Evolutionary conservation across 1,140 invertebrate species (phyloP).

Genomic region (Mamestra configurata): DNA sequence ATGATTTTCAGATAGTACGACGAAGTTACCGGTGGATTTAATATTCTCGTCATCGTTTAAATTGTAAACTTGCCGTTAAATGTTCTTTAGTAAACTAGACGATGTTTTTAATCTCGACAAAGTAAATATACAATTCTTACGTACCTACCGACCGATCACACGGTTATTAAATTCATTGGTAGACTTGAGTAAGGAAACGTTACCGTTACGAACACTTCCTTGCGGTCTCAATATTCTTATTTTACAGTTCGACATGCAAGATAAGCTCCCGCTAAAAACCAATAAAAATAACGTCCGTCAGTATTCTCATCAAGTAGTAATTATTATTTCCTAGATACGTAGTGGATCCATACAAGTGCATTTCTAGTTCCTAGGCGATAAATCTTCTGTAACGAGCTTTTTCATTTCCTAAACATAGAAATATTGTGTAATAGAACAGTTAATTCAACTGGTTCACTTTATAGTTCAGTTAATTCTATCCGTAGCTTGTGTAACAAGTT

Average conservation of each 20-base stretch:
- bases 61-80: background rate
- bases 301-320: background rate
- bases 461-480: background rate
- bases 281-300: background rate
- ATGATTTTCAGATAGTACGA: slow-evolving; percentile 32
- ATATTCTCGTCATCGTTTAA: background rate
- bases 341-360: background rate
- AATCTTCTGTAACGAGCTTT: background rate
- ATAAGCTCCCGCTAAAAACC: background rate
- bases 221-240: background rate
- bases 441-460: background rate
- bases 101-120: too few species aligned
- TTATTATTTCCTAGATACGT: background rate
- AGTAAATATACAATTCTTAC: too few species aligned
- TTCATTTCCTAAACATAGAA: slow-evolving; percentile 4
- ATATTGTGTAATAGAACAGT: background rate
- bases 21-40: slow-evolving; percentile 30
- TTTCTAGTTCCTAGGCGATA: background rate
- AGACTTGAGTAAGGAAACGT: background rate
- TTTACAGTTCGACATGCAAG: background rate
- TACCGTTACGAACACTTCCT: background rate
- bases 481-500: background rate
- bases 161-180: background rate
- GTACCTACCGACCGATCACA: background rate
- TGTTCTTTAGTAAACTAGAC: background rate